These are phyloP conservation scores for Ephydatia muelleri DNA, from an alignment of 37 sponge, comb jelly and placozoan species.

Conservation along the genomic window DNA sequence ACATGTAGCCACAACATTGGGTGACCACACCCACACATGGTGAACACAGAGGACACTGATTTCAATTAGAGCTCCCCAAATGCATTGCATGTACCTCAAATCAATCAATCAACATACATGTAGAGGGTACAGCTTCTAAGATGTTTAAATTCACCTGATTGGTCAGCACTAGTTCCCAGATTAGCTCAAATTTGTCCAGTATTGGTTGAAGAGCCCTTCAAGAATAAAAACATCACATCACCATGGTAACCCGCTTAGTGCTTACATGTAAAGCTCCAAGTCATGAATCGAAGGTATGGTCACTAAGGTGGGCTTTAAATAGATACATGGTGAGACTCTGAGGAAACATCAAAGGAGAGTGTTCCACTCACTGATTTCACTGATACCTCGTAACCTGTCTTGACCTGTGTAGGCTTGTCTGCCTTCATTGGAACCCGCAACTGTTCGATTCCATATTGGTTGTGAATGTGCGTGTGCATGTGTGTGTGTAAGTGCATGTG, in stretches of 20 bases:
- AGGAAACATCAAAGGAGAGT: too few species aligned
- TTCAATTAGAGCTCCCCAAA: too few species aligned
- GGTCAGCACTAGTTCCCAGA: constrained; percentile 95
- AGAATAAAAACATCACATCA: too few species aligned
- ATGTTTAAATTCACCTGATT: constrained; percentile 83
- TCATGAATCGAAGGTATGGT: constrained; percentile 65
- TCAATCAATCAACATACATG: too few species aligned
- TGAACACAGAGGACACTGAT: too few species aligned
- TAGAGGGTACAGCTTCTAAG: too few species aligned
- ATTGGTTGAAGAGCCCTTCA: constrained; percentile 69
- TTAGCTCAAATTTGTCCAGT: constrained; percentile 67
- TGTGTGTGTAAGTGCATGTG: too few species aligned
- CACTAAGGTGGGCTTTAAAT: constrained; percentile 37
- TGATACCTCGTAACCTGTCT: constrained; percentile 1
- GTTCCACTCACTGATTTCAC: constrained; percentile 63
- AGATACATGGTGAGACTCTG: not conserved
- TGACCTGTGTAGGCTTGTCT: constrained; percentile 67
- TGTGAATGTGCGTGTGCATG: not conserved
- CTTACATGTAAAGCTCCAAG: constrained; percentile 72
- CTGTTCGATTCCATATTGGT: constrained; percentile 16
- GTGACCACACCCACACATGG: too few species aligned
- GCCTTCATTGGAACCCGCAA: constrained; percentile 71
- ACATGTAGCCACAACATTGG: too few species aligned
- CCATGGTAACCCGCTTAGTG: not conserved
- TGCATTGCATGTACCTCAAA: too few species aligned